Evolutionary conservation across 2,888 invertebrate genomes (phyloP).

Genomic region (Neoaliturus tenellus): DNA sequence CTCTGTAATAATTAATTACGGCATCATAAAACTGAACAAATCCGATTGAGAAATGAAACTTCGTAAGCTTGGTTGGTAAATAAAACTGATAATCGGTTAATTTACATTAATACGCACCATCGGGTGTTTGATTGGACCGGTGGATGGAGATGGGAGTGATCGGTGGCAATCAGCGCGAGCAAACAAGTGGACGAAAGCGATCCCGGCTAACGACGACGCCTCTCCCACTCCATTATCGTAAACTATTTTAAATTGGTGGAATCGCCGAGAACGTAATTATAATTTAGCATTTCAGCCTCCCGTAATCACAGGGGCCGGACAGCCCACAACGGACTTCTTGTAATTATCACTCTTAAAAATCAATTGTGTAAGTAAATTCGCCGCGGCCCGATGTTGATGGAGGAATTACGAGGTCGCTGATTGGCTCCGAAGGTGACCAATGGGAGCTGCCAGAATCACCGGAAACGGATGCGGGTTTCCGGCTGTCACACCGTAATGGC

Average conservation of each 20-base stretch:
- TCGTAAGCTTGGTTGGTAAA: neutral
- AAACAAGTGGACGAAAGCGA: slow-evolving; percentile 39
- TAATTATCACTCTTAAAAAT: slow-evolving; percentile 46
- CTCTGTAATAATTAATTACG: neutral
- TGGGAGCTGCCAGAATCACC: neutral
- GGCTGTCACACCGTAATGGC: slow-evolving; percentile 33
- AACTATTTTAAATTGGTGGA: slow-evolving; percentile 47
- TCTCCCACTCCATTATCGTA: slow-evolving; percentile 33
- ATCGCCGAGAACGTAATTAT: slow-evolving; percentile 28
- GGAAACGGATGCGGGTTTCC: slow-evolving; percentile 13
- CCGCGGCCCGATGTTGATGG: neutral
- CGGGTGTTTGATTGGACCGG: slow-evolving; percentile 9
- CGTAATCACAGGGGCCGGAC: slow-evolving; percentile 24
- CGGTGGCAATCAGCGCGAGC: slow-evolving; percentile 9
- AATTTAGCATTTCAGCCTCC: slow-evolving; percentile 25
- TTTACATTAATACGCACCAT: neutral
- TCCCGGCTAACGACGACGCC: slow-evolving; percentile 33
- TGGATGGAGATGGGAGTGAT: neutral
- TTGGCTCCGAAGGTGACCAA: slow-evolving; percentile 20
- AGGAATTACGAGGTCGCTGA: neutral
- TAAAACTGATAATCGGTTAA: slow-evolving; percentile 11
- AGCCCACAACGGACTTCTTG: neutral
- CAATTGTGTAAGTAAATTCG: slow-evolving; percentile 35
- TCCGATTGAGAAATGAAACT: neutral
- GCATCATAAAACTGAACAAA: neutral